Evolutionary conservation across 2,797 vertebrate genomes (phyloP).

Genomic region (Vespertilio murinus): DNA sequence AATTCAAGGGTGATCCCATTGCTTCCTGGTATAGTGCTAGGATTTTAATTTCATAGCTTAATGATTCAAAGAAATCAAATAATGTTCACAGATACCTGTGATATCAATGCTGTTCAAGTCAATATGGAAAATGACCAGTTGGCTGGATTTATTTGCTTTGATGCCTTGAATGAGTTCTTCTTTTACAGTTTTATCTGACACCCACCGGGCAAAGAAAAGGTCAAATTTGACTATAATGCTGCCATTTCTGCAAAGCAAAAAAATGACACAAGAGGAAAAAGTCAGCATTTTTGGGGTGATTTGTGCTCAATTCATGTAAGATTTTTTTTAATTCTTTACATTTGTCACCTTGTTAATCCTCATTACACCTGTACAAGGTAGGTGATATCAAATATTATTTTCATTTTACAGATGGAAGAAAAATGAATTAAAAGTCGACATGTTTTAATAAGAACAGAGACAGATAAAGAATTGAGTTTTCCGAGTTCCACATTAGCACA

Average conservation of each 20-base stretch:
- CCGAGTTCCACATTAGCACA: background rate
- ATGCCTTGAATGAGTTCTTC: constrained; percentile 79
- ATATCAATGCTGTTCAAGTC: constrained; percentile 84
- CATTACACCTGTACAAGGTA: background rate
- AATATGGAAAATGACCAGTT: constrained; percentile 78
- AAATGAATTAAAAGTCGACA: background rate
- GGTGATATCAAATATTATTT: background rate
- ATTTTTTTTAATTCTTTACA: background rate
- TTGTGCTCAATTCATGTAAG: constrained; percentile 24
- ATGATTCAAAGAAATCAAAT: constrained; percentile 67
- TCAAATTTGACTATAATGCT: constrained; percentile 81
- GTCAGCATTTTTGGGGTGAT: constrained; percentile 27
- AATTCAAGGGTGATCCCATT: constrained; percentile 27
- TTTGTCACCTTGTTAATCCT: background rate
- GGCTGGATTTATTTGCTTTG: constrained; percentile 72
- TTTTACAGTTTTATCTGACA: constrained; percentile 77
- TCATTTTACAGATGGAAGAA: background rate
- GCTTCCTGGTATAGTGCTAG: constrained; percentile 10
- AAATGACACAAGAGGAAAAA: constrained; percentile 37
- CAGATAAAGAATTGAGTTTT: background rate
- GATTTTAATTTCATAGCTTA: constrained; percentile 74
- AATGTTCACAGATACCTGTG: constrained; percentile 81
- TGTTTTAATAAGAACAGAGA: background rate
- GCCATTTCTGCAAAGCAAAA: constrained; percentile 80
- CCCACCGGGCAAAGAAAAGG: constrained; percentile 79